Conservation (phyloP, 2,888 invertebrate genomes). For the Cistogaster globosa region DNA sequence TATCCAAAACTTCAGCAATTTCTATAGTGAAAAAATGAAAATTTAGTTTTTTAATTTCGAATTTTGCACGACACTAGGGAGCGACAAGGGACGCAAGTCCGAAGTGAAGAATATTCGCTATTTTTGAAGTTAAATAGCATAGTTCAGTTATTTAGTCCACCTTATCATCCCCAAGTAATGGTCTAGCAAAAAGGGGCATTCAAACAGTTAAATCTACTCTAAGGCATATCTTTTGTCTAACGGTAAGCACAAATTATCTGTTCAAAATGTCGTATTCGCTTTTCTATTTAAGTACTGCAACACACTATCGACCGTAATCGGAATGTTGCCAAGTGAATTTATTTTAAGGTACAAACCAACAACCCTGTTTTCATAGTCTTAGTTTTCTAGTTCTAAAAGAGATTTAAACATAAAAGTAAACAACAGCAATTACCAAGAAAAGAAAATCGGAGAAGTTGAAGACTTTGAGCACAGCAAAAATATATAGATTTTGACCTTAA, state of each 20-base stretch:
- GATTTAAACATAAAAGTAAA: not conserved
- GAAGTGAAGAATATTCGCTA: not conserved
- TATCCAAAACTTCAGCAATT: slow-evolving; percentile 6
- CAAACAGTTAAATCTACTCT: slow-evolving; percentile 36
- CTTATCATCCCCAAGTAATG: slow-evolving; percentile 55
- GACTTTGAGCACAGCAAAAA: slow-evolving; percentile 16
- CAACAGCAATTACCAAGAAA: not conserved
- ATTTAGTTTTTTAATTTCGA: not conserved
- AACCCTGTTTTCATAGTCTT: too few species aligned
- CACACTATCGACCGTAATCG: too few species aligned
- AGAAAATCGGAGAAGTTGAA: not conserved
- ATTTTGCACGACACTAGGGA: too few species aligned
- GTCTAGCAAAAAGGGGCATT: slow-evolving; percentile 40
- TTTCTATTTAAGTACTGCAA: too few species aligned
- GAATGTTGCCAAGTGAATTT: too few species aligned
- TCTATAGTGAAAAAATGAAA: slow-evolving; percentile 33
- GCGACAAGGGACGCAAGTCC: too few species aligned
- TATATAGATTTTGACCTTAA: slow-evolving; percentile 1
- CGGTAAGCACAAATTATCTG: not conserved
- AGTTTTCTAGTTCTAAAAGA: too few species aligned
- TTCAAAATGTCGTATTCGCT: too few species aligned
- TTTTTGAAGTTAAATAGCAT: slow-evolving; percentile 35
- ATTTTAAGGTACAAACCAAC: too few species aligned
- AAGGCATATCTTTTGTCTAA: slow-evolving; percentile 16
- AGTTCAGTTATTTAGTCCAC: slow-evolving; percentile 30